Evolutionary conservation across 2,888 invertebrate genomes (phyloP).

Genomic region (Oligia strigilis): DNA sequence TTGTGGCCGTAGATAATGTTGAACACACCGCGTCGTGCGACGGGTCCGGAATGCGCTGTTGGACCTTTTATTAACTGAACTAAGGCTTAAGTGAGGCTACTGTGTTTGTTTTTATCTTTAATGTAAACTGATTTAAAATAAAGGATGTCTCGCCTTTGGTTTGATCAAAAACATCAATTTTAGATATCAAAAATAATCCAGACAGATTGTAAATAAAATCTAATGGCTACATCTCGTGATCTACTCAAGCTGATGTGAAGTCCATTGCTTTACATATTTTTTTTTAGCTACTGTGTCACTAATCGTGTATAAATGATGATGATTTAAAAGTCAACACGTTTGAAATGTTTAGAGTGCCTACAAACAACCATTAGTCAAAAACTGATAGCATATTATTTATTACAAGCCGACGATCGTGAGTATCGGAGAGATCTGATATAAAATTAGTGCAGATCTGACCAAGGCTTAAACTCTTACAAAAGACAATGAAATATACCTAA

Average conservation of each 20-base stretch:
- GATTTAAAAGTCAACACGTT: not conserved
- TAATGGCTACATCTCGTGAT: not conserved
- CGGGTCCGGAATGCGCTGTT: slow-evolving; percentile 28
- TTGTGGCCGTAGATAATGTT: slow-evolving; percentile 64
- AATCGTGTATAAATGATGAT: not conserved
- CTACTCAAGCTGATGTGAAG: not conserved
- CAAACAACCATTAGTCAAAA: not conserved
- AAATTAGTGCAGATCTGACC: not conserved
- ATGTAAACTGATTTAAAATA: slow-evolving; percentile 23
- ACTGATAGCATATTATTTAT: not conserved
- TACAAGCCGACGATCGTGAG: not conserved
- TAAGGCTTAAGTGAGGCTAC: slow-evolving; percentile 33
- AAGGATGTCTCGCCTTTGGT: not conserved
- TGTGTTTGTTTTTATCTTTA: slow-evolving; percentile 23
- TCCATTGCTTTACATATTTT: not conserved
- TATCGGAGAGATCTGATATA: not conserved
- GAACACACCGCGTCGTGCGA: slow-evolving; percentile 47
- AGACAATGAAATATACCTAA: not conserved
- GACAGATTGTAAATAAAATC: not conserved
- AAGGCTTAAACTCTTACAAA: not conserved
- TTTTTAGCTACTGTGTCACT: not conserved
- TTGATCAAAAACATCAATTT: not conserved
- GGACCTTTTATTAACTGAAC: slow-evolving; percentile 50
- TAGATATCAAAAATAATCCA: too few relatives aligned
- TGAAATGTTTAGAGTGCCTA: not conserved